Evolutionary conservation across 2,888 invertebrate species (phyloP), one percentile per base, ranked within the genome.

Genomic region (Drosophila subquinaria): DNA sequence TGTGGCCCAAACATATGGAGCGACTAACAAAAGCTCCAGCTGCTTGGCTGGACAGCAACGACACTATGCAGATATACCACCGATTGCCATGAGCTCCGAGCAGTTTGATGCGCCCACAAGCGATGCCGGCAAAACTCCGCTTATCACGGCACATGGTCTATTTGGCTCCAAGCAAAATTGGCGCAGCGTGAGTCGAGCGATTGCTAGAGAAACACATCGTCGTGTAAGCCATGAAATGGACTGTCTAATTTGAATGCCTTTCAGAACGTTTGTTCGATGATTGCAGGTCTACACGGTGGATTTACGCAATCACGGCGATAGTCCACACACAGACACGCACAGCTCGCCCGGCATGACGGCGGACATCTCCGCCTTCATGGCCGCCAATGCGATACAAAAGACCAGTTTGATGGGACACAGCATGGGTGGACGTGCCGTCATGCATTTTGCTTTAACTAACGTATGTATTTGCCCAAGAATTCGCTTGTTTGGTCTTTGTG

Each of bases 281-380:
- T 59, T 73, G 1, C 63, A 92, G 91, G 77, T 92, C n/a, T 91
- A 81, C 38, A 65, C 96, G 6, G 94, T 98, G 36, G 99, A 99
- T 93, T 96, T 97, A 6, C 94, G 99, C 90, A 99, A 99, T 93
- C 99, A 99, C 93, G 99, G 99, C 0, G 97, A 98, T 74, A 98
- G 98, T 90, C 96, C 97, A 0, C 98, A 98, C 91, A 93, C 95
- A 0, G 81, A 94, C 0, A 94, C 95, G 0, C 96, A 97, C 93
- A 94, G 94, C 27, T 98, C 98, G 90, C 92, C 33, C 10, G 94
- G 97, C 43, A 95, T 98, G 94, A 95, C 96, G 0, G 94, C 93
- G 60, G 99, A 99, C 93, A 90, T 98, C 4, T 91, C 94, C 10
- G 93, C 94, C 45, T 93, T 97, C 43, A 92, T 97, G 69, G 94